Conservation (phyloP, 2,888 invertebrate species). For the Pristionchus mayeri region DNA sequence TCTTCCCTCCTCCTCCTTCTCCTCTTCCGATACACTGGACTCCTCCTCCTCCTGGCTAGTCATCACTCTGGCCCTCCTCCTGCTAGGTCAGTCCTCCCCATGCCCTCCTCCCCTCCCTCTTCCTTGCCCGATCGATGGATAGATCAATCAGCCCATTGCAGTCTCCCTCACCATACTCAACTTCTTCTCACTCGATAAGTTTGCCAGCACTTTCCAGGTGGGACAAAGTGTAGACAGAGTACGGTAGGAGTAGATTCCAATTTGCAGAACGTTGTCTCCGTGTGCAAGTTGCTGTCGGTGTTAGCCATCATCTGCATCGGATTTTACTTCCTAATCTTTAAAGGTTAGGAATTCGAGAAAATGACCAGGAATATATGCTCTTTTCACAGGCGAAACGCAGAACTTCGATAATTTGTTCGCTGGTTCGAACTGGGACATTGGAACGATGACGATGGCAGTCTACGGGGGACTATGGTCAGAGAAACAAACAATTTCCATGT, state of each 20-base stretch:
- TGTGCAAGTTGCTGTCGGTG: slow-evolving; percentile 64
- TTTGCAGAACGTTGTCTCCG: slow-evolving; percentile 56
- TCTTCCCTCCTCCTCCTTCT: neutral
- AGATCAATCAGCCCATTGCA: slow-evolving; percentile 54
- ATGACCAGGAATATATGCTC: neutral
- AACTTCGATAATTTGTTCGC: slow-evolving; percentile 56
- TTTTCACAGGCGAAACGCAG: slow-evolving; percentile 51
- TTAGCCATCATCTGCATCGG: slow-evolving; percentile 64
- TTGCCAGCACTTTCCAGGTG: slow-evolving; percentile 64
- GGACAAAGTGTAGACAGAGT: neutral
- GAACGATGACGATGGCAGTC: slow-evolving; percentile 59
- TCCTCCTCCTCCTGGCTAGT: slow-evolving; percentile 1
- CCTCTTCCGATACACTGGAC: neutral
- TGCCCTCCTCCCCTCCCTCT: neutral
- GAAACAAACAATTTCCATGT: neutral
- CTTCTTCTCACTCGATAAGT: slow-evolving; percentile 64
- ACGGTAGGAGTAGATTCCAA: neutral
- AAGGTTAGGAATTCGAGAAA: slow-evolving; percentile 54
- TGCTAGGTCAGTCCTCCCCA: slow-evolving; percentile 40
- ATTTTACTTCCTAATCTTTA: slow-evolving; percentile 60
- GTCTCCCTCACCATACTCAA: slow-evolving; percentile 62
- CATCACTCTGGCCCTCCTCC: slow-evolving; percentile 1
- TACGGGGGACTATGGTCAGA: slow-evolving; percentile 52
- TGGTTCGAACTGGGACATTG: slow-evolving; percentile 57
- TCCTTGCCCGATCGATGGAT: neutral